A percentile compares a stretch with the other conserved stretches of the same genome.
These are phyloP conservation scores for Amphiprion ocellaris DNA, from an alignment of 2,113 vertebrate species.

Conservation along the genomic window DNA sequence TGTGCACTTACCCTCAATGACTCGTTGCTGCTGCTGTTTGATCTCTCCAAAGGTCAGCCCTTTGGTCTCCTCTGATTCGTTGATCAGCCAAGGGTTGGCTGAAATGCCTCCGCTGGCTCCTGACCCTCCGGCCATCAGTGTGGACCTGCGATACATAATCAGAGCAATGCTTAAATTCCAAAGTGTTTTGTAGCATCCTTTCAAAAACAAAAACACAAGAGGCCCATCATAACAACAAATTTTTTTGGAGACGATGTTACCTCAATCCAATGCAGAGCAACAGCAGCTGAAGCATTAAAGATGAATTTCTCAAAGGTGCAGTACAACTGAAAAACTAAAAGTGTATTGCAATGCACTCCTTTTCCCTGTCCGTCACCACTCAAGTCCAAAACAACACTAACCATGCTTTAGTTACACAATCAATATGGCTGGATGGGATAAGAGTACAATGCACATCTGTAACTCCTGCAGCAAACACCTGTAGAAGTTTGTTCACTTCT, in stretches of 20 bases:
- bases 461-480: slow-evolving; percentile 37
- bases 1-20: slow-evolving; percentile 90
- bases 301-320: not conserved
- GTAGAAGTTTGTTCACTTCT: slow-evolving; percentile 39
- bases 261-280: not conserved
- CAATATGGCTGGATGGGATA: not conserved
- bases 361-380: slow-evolving; percentile 34
- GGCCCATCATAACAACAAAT: not conserved
- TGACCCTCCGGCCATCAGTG: slow-evolving; percentile 86
- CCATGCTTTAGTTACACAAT: slow-evolving; percentile 37
- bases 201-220: not conserved
- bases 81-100: slow-evolving; percentile 92
- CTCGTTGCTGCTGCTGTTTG: slow-evolving; percentile 91
- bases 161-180: not conserved
- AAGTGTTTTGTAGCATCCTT: not conserved
- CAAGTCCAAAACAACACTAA: slow-evolving; percentile 15
- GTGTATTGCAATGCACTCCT: not conserved
- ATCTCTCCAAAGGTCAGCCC: slow-evolving; percentile 91
- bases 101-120: slow-evolving; percentile 70
- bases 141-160: slow-evolving; percentile 82
- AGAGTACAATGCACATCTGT: slow-evolving; percentile 27
- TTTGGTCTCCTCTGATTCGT: slow-evolving; percentile 93
- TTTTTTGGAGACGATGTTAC: not conserved
- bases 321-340: not conserved
- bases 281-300: not conserved